Conservation (phyloP, 2,888 invertebrate genomes). For the Osedax frankpressi region DNA sequence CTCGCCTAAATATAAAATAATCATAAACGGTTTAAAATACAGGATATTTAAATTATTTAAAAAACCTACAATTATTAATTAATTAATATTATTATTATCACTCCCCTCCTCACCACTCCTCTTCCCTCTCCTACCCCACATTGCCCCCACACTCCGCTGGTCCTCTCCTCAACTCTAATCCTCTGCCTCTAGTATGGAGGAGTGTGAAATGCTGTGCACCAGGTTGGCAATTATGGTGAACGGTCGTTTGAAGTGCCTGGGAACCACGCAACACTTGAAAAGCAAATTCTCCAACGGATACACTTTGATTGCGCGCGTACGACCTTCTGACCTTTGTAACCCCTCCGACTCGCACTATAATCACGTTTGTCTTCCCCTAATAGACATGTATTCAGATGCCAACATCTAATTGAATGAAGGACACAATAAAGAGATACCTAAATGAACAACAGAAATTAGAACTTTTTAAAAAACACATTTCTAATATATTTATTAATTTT, state of each 20-base stretch:
- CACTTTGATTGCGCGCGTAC: slow-evolving; percentile 44
- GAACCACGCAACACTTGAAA: slow-evolving; percentile 60
- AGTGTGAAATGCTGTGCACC: slow-evolving; percentile 66
- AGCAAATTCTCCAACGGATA: slow-evolving; percentile 58
- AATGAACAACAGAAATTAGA: no score
- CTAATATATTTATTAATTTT: no score
- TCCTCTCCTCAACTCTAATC: not conserved
- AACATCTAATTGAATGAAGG: no score
- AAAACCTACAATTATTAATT: no score
- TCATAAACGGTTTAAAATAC: no score
- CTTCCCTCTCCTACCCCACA: not conserved
- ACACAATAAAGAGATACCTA: no score
- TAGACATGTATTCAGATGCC: no score
- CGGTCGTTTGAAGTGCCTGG: slow-evolving; percentile 61
- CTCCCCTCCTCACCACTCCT: not conserved
- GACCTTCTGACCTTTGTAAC: not conserved
- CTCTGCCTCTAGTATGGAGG: slow-evolving; percentile 55
- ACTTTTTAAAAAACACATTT: no score
- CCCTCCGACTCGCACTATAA: not conserved
- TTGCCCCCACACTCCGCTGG: not conserved
- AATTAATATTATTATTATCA: not conserved
- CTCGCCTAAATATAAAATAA: no score
- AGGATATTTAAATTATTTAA: no score
- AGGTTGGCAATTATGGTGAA: slow-evolving; percentile 63
- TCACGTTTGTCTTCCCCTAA: not conserved